phyloP scores from a whole-genome alignment of 2,888 invertebrate species.

The Ennomos fuscantarius region DNA sequence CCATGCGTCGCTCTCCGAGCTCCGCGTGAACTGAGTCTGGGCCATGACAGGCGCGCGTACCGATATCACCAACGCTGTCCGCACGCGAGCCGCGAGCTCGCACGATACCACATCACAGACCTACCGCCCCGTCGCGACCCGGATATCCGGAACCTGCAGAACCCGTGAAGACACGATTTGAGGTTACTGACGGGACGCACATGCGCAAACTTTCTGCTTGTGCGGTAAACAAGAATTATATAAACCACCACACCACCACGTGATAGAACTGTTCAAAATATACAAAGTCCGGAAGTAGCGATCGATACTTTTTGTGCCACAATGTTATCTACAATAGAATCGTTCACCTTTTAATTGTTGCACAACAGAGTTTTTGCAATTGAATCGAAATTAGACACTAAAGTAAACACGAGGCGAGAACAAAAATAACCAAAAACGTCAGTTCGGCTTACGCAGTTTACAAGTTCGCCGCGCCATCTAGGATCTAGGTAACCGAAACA shows the following conservation, averaged over 20 bases:
- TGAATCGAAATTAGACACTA: slow-evolving; percentile 83
- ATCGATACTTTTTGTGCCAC: slow-evolving; percentile 73
- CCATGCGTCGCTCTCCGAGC: slow-evolving; percentile 95
- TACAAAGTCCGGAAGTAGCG: slow-evolving; percentile 76
- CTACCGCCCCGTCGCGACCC: slow-evolving; percentile 72
- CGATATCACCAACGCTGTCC: slow-evolving; percentile 75
- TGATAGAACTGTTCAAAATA: slow-evolving; percentile 84
- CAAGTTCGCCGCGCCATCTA: slow-evolving; percentile 82
- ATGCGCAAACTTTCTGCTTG: slow-evolving; percentile 85
- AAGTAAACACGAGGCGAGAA: slow-evolving; percentile 86
- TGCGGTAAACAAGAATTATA: slow-evolving; percentile 86
- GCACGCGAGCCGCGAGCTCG: slow-evolving; percentile 75
- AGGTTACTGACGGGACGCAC: slow-evolving; percentile 85
- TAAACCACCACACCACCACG: slow-evolving; percentile 86
- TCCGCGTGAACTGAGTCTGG: slow-evolving; percentile 89
- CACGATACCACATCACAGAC: slow-evolving; percentile 80
- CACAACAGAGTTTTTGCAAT: slow-evolving; percentile 80
- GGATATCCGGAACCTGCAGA: slow-evolving; percentile 83
- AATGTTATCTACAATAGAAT: slow-evolving; percentile 59
- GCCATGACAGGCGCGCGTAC: slow-evolving; percentile 75
- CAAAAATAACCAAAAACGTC: slow-evolving; percentile 86
- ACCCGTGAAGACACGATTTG: slow-evolving; percentile 79
- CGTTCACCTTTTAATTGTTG: slow-evolving; percentile 69
- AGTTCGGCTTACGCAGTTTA: slow-evolving; percentile 83
- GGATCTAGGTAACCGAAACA: slow-evolving; percentile 59